Percentiles rank a stretch among this genome's conserved stretches.
These are phyloP conservation scores for Enteromius anoplus DNA, from an alignment of 2,797 vertebrate species.

Conservation along the genomic window DNA sequence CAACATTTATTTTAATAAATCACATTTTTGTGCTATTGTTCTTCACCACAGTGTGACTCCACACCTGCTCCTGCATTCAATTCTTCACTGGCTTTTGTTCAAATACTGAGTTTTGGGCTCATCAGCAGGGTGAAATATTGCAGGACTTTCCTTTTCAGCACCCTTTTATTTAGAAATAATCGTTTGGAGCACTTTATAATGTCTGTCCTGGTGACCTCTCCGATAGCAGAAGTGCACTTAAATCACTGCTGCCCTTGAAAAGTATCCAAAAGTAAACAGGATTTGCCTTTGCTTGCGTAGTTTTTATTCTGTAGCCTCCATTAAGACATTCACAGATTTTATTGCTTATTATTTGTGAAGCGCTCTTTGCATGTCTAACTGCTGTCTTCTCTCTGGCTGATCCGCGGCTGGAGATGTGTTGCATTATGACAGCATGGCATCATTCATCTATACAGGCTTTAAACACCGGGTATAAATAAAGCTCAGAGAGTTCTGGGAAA, in stretches of 20 bases:
- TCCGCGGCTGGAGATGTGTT: neutral
- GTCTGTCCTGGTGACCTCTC: neutral
- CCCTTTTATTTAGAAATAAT: constrained; percentile 20
- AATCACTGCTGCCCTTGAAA: constrained; percentile 9
- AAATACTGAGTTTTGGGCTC: constrained; percentile 21
- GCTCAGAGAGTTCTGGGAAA: constrained; percentile 59
- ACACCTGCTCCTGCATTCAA: neutral
- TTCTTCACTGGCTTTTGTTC: constrained; percentile 8
- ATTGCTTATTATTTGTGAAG: constrained; percentile 39
- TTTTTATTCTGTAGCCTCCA: neutral
- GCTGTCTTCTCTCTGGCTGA: neutral
- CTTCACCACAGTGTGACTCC: neutral
- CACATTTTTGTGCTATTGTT: neutral
- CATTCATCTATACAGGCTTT: neutral
- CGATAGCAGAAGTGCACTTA: constrained; percentile 25
- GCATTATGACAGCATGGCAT: constrained; percentile 7
- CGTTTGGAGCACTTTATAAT: neutral
- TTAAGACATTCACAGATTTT: neutral
- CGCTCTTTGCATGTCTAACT: neutral
- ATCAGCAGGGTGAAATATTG: constrained; percentile 12
- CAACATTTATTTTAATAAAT: neutral
- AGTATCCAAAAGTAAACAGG: neutral
- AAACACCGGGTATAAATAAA: constrained; percentile 30
- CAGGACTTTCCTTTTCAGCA: neutral
- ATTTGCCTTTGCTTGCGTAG: neutral